phyloP scores from a whole-genome alignment of 2,888 invertebrate genomes.

The Linnaemya tessellans region DNA sequence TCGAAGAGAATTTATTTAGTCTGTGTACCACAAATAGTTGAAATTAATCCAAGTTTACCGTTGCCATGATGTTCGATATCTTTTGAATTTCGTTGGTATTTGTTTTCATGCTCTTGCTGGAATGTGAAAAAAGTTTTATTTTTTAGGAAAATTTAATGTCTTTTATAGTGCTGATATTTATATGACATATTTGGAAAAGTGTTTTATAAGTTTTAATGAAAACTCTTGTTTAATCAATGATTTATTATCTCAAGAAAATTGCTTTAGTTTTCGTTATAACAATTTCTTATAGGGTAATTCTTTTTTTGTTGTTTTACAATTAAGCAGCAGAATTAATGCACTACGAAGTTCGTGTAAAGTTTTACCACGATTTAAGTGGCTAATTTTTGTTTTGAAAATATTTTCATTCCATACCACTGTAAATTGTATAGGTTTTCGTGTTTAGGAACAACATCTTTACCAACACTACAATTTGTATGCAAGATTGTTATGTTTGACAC shows the following conservation, averaged over 20 bases:
- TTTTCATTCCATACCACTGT: too few relatives aligned
- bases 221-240: background rate
- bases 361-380: too few relatives aligned
- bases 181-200: background rate
- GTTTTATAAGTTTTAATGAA: background rate
- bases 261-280: background rate
- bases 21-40: slow-evolving; percentile 9
- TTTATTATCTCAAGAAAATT: background rate
- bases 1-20: slow-evolving; percentile 10
- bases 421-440: too few relatives aligned
- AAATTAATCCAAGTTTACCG: slow-evolving; percentile 15
- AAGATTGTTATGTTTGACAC: too few relatives aligned
- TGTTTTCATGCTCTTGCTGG: background rate
- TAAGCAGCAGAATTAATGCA: too few relatives aligned
- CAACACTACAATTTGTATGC: too few relatives aligned
- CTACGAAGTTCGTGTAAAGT: too few relatives aligned
- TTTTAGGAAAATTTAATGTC: background rate
- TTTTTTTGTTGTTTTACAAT: background rate
- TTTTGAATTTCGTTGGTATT: background rate
- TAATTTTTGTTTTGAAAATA: too few relatives aligned
- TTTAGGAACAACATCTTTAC: too few relatives aligned
- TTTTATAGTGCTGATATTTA: background rate
- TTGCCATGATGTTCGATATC: background rate
- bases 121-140: background rate
- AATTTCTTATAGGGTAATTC: background rate